Evolutionary conservation across 2,888 invertebrate species (phyloP).

Genomic region (Furcula furcula): DNA sequence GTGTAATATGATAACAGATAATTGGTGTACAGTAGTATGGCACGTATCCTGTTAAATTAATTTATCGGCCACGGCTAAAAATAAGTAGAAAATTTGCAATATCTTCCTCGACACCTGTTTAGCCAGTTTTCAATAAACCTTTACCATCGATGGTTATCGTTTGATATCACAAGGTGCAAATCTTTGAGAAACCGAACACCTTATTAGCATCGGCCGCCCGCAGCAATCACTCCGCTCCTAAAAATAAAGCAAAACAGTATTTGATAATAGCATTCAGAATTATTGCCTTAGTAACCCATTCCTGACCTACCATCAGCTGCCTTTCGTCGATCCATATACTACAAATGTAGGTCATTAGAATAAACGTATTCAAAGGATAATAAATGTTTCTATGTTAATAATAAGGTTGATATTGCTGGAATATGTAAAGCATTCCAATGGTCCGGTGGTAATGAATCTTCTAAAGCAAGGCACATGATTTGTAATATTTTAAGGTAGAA

Average conservation of each 20-base stretch:
- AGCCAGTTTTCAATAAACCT: conserved; percentile 51
- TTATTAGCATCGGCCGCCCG: conserved; percentile 59
- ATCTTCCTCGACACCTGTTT: conserved; percentile 54
- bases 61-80: conserved; percentile 17
- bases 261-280: conserved; percentile 65
- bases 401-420: conserved; percentile 22
- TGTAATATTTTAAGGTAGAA: conserved; percentile 53
- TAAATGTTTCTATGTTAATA: conserved; percentile 12
- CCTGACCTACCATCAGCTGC: conserved; percentile 73
- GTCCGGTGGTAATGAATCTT: conserved; percentile 59
- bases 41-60: conserved; percentile 18
- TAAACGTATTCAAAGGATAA: conserved; percentile 20
- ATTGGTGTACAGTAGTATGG: no score
- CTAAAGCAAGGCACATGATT: conserved; percentile 56
- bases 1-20: no score
- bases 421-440: background rate
- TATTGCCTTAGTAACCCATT: conserved; percentile 63
- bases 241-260: conserved; percentile 71
- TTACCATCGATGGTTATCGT: conserved; percentile 47
- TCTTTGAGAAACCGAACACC: conserved; percentile 57
- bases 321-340: conserved; percentile 60
- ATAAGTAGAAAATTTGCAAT: conserved; percentile 30
- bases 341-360: conserved; percentile 70
- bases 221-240: conserved; percentile 46
- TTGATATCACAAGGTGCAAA: conserved; percentile 76